phyloP scores from a whole-genome alignment of 2,113 vertebrate species.

The Hemichromis elongatus region DNA sequence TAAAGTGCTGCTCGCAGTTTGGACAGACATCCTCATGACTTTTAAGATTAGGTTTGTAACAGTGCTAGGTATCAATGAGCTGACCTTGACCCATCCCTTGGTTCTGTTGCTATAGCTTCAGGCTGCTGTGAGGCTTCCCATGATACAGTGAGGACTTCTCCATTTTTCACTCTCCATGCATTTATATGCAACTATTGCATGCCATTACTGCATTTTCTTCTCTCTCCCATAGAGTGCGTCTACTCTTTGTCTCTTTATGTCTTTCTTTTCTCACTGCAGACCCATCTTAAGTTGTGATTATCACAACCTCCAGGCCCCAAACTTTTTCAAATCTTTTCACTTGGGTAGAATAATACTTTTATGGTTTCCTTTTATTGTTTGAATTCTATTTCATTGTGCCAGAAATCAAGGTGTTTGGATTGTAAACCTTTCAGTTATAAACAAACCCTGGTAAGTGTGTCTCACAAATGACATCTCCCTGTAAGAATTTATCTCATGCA shows the following conservation, averaged over 20 bases:
- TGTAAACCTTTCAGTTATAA: not conserved
- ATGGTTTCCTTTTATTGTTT: not conserved
- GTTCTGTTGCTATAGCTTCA: not conserved
- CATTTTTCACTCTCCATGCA: not conserved
- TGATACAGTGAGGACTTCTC: not conserved
- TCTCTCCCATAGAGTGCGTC: not conserved
- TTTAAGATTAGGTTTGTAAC: not conserved
- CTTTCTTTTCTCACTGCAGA: not conserved
- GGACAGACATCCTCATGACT: not conserved
- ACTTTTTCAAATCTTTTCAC: not conserved
- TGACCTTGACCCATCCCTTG: not conserved
- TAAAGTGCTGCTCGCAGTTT: not conserved
- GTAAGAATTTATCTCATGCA: not conserved
- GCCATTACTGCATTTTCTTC: not conserved
- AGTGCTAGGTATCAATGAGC: not conserved
- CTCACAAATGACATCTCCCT: not conserved
- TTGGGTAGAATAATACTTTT: not conserved
- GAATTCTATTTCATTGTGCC: not conserved
- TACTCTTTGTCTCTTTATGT: not conserved
- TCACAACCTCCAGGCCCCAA: not conserved
- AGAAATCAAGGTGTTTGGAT: not conserved
- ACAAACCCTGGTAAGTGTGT: not conserved
- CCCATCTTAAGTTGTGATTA: not conserved
- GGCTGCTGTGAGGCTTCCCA: not conserved
- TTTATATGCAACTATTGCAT: not conserved